Evolutionary conservation across 2,888 invertebrate species (phyloP).

Genomic region (Macropis europaea): DNA sequence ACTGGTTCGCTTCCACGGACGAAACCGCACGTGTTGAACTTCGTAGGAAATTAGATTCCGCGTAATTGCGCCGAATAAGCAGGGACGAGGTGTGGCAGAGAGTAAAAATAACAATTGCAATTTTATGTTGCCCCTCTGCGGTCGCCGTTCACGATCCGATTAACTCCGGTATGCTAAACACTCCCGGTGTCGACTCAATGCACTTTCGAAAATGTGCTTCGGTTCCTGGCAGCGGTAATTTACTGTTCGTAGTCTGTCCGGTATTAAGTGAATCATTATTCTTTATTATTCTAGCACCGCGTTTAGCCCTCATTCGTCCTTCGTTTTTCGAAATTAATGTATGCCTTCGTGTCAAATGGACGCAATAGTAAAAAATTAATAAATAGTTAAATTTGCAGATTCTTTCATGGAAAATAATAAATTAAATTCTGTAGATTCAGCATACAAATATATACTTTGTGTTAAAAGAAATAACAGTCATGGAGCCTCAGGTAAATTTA

Average conservation of each 20-base stretch:
- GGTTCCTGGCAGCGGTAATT: not conserved
- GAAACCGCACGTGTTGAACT: constrained; percentile 10
- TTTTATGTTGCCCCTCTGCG: not conserved
- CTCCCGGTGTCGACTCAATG: not conserved
- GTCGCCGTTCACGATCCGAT: not conserved
- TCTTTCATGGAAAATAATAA: too few relatives aligned
- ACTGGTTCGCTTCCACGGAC: constrained; percentile 1
- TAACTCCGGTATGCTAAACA: constrained; percentile 19
- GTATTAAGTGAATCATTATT: too few relatives aligned
- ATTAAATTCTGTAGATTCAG: too few relatives aligned
- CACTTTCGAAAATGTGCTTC: not conserved
- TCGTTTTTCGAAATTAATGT: too few relatives aligned
- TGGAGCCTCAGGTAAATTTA: too few relatives aligned
- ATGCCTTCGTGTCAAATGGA: too few relatives aligned
- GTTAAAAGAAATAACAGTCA: too few relatives aligned
- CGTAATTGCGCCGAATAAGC: constrained; percentile 26
- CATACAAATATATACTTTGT: too few relatives aligned
- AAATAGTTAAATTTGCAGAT: too few relatives aligned
- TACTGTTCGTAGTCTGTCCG: not conserved
- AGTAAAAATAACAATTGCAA: constrained; percentile 26
- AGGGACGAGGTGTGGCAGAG: not conserved
- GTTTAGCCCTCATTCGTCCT: too few relatives aligned
- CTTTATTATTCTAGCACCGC: too few relatives aligned
- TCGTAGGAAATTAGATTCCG: constrained; percentile 34
- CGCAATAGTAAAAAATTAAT: too few relatives aligned